phyloP scores from a whole-genome alignment of 2,888 invertebrate genomes.

The Rambutsinella grinnellia region DNA sequence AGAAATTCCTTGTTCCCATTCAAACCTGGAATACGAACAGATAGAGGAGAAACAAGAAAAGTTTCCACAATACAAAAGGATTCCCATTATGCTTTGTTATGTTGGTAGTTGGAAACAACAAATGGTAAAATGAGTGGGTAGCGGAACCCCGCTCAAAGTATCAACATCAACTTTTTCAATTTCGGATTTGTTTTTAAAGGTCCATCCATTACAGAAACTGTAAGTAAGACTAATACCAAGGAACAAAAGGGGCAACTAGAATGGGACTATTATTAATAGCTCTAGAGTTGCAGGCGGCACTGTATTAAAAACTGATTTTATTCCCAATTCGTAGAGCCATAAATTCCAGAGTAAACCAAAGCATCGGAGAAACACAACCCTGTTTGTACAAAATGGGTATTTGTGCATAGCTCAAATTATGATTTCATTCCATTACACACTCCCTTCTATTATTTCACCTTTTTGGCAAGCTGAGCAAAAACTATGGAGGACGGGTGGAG shows the following conservation, averaged over 20 bases:
- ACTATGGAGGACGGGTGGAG: constrained; percentile 1
- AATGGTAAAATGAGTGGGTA: neutral
- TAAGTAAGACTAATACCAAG: neutral
- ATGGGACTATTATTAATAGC: neutral
- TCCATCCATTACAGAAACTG: neutral
- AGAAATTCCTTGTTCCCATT: neutral
- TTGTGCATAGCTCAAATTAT: constrained; percentile 15
- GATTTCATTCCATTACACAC: constrained; percentile 18
- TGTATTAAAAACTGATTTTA: neutral
- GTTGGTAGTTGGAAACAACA: neutral
- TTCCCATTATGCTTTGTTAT: too few relatives aligned
- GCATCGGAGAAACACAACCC: neutral
- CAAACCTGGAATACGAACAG: neutral
- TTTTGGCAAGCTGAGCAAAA: constrained; percentile 4
- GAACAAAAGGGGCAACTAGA: neutral
- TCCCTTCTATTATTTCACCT: neutral
- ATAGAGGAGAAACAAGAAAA: neutral
- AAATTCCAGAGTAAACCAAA: constrained; percentile 10
- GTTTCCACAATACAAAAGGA: too few relatives aligned
- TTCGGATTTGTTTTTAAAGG: neutral
- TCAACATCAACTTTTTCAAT: neutral
- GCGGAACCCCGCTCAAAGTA: neutral
- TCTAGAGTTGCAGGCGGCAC: neutral
- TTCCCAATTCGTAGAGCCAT: constrained; percentile 6
- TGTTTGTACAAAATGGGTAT: neutral